Evolutionary conservation across 2,888 invertebrate genomes (phyloP).

Genomic region (Drosophila demipolita): DNA sequence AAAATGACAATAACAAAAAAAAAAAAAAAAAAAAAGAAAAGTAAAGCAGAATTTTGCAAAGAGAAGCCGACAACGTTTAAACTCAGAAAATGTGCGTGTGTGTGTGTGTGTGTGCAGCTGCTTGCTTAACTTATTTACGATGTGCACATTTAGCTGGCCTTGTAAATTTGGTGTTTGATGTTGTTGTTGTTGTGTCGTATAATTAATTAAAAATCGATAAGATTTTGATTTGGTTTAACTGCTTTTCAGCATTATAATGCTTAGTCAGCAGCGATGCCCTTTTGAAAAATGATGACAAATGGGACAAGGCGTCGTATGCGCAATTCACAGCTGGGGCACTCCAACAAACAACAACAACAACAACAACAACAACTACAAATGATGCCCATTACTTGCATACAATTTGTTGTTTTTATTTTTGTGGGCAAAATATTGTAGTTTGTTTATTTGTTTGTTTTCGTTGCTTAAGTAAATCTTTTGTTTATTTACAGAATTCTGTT

Average conservation of each 20-base stretch:
- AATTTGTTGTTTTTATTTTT: slow-evolving; percentile 16
- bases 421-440: slow-evolving; percentile 4
- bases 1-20: slow-evolving; percentile 11
- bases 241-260: slow-evolving; percentile 67
- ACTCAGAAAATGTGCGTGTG: slow-evolving; percentile 25
- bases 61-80: slow-evolving; percentile 53
- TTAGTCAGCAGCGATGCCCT: slow-evolving; percentile 63
- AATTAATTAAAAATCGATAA: slow-evolving; percentile 81
- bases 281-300: slow-evolving; percentile 56
- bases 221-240: slow-evolving; percentile 76
- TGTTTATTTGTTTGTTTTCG: slow-evolving; percentile 24
- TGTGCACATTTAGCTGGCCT: slow-evolving; percentile 53
- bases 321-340: slow-evolving; percentile 31
- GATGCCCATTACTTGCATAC: slow-evolving; percentile 21
- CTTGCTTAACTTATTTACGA: slow-evolving; percentile 59
- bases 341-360: slow-evolving; percentile 14
- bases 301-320: slow-evolving; percentile 48
- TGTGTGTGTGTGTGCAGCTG: slow-evolving; percentile 8
- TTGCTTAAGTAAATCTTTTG: slow-evolving; percentile 30
- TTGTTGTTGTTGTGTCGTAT: slow-evolving; percentile 38
- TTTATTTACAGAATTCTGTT: slow-evolving; percentile 49
- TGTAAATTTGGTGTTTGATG: slow-evolving; percentile 39
- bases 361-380: slow-evolving; percentile 4
- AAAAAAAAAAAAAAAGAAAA: slow-evolving; percentile 1
- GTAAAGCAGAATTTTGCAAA: slow-evolving; percentile 33